These are phyloP conservation scores for Venturia canescens DNA, from an alignment of 1,140 invertebrate species.

Conservation along the genomic window DNA sequence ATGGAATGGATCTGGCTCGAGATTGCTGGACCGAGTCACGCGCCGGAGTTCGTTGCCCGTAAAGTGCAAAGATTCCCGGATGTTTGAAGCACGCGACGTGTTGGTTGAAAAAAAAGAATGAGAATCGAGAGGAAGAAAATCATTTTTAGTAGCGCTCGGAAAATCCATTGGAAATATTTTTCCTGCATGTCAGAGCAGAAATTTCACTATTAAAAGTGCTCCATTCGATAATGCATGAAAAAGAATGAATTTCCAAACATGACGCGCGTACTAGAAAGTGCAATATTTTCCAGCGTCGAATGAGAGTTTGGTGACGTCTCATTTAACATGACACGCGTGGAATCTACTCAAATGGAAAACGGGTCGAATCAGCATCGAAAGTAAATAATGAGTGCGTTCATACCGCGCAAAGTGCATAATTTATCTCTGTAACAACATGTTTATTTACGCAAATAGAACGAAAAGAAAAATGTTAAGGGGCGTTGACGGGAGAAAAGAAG, in stretches of 20 bases:
- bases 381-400: conserved; percentile 32
- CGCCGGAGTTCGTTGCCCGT: not conserved
- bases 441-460: not conserved
- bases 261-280: conserved; percentile 34
- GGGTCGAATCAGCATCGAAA: conserved; percentile 32
- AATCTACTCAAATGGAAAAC: conserved; percentile 34
- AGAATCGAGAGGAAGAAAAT: not conserved
- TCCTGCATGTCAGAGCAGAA: too few relatives aligned
- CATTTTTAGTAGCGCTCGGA: not conserved
- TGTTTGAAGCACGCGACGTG: not conserved
- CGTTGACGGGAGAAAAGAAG: not conserved
- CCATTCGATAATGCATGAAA: not conserved
- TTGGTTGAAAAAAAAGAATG: not conserved
- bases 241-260: not conserved
- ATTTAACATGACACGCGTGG: not conserved
- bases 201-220: too few relatives aligned
- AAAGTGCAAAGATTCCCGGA: not conserved
- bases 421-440: not conserved
- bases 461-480: conserved; percentile 5
- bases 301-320: conserved; percentile 3
- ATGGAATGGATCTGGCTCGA: conserved; percentile 1
- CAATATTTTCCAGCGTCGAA: not conserved
- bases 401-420: conserved; percentile 3
- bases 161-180: not conserved
- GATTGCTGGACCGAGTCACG: conserved; percentile 6